Percentiles rank a stretch among this genome's conserved stretches.
Evolutionary conservation across 1,140 invertebrate species (phyloP).

Genomic region (Caenorhabditis brenneri): DNA sequence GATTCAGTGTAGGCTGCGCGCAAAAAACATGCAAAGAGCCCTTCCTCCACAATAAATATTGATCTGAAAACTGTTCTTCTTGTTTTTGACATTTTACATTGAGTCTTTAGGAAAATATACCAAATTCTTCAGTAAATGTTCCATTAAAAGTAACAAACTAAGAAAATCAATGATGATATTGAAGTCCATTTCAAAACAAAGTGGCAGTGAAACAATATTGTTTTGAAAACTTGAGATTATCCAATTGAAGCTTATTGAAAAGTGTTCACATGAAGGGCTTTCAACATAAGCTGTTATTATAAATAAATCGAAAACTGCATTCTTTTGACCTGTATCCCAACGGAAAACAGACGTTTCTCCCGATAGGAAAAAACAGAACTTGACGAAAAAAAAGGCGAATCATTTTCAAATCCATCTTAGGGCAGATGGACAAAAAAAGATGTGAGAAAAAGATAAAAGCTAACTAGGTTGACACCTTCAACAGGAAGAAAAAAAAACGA

Average conservation of each 20-base stretch:
- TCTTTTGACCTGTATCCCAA: background rate
- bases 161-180: no score
- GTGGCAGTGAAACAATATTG: no score
- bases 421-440: background rate
- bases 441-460: conserved; percentile 19
- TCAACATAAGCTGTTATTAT: background rate
- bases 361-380: background rate
- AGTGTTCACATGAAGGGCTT: background rate
- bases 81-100: no score
- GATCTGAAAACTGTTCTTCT: no score
- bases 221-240: background rate
- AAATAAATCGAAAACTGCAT: background rate
- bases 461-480: conserved; percentile 30
- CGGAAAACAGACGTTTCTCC: background rate
- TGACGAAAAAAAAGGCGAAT: background rate
- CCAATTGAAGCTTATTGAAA: background rate
- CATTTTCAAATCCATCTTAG: background rate
- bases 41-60: no score
- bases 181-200: no score
- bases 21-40: no score
- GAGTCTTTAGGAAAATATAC: no score
- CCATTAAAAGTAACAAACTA: no score
- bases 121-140: no score
- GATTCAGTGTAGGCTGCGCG: no score
- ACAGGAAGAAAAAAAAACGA: background rate